Percentiles rank a stretch among this genome's conserved stretches.
phyloP scores from a whole-genome alignment of 2,888 invertebrate species.

The Drosophila gaucha region DNA sequence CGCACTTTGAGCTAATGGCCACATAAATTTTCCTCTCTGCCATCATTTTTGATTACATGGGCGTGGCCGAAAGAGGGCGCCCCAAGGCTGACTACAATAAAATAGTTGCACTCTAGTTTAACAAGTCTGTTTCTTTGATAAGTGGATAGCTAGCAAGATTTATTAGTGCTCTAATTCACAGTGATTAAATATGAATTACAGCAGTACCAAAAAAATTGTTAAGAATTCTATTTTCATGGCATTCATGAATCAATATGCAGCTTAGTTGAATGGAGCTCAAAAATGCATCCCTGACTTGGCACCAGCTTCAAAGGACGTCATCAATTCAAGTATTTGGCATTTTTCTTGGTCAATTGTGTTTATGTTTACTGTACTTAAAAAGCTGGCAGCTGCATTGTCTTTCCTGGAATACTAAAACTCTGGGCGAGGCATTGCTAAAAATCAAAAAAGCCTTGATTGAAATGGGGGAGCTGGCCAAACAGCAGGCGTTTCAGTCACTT shows the following conservation, averaged over 20 bases:
- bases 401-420: slow-evolving; percentile 2
- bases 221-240: too few species aligned
- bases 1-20: slow-evolving; percentile 73
- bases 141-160: background rate
- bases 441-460: slow-evolving; percentile 53
- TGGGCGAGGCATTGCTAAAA: slow-evolving; percentile 16
- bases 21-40: slow-evolving; percentile 66
- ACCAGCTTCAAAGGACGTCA: too few species aligned
- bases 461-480: slow-evolving; percentile 26
- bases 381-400: slow-evolving; percentile 9
- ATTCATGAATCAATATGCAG: too few species aligned
- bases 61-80: slow-evolving; percentile 37
- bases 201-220: too few species aligned
- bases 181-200: background rate
- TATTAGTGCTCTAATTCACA: background rate
- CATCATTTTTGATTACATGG: slow-evolving; percentile 76
- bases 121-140: background rate
- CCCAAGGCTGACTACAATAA: slow-evolving; percentile 14
- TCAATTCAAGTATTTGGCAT: background rate
- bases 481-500: slow-evolving; percentile 41
- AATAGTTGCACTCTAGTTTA: slow-evolving; percentile 16
- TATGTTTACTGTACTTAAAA: background rate
- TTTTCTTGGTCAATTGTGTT: background rate
- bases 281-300: background rate
- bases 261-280: background rate